A percentile compares a stretch with the other conserved stretches of the same genome.
phyloP scores from a whole-genome alignment of 2,797 vertebrate species.

The Anableps anableps region DNA sequence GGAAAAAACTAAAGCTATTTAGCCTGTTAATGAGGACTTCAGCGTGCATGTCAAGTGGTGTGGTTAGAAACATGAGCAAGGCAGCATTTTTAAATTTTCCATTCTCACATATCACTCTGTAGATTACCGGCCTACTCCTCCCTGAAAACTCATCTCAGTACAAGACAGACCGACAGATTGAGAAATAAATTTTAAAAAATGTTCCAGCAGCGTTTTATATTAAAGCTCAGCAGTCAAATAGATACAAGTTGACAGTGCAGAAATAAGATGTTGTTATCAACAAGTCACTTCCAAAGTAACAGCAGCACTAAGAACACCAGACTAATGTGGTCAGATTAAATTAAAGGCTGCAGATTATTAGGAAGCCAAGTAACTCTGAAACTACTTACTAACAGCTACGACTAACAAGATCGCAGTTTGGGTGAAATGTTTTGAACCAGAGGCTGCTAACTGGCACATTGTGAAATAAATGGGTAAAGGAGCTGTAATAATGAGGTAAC shows the following conservation, averaged over 20 bases:
- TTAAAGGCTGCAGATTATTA: background rate
- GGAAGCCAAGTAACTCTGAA: background rate
- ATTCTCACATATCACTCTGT: conserved; percentile 32
- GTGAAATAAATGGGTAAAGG: background rate
- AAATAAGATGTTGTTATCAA: background rate
- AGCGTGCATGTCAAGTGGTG: background rate
- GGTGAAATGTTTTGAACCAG: background rate
- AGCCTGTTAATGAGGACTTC: background rate
- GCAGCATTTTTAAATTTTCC: conserved; percentile 46
- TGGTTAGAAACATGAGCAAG: conserved; percentile 16
- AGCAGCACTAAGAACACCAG: background rate
- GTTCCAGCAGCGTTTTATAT: background rate
- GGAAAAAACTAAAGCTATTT: background rate
- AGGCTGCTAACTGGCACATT: background rate
- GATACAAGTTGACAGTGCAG: background rate
- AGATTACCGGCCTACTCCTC: conserved; percentile 21
- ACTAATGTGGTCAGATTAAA: background rate
- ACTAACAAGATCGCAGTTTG: background rate
- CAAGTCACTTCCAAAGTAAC: background rate
- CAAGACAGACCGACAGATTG: conserved; percentile 15
- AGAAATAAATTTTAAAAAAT: conserved; percentile 4
- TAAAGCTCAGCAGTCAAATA: background rate
- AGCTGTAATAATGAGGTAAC: background rate
- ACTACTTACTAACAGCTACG: background rate
- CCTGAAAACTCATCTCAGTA: conserved; percentile 40